Base-by-base conservation (phyloP, 2,113 vertebrate genomes). In the Platichthys flesus region DNA sequence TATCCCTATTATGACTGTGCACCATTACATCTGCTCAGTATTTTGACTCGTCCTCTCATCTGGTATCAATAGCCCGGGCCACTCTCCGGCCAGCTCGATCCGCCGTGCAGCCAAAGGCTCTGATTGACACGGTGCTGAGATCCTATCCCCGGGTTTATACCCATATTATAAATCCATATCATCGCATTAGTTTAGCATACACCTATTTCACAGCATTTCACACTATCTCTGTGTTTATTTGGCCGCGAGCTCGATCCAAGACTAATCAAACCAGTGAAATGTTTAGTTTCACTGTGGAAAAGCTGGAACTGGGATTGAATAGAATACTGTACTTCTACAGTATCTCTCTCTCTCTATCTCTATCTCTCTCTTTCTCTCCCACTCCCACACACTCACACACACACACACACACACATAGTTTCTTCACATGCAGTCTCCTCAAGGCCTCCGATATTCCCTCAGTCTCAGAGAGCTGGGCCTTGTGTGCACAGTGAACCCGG, bases 41-140 rank as follows among this genome's bases (percentile, higher is more conserved):
- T 86, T 89, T 92, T 71, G 76, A 84, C 83, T 89, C 79, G 79
- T 90, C 70, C 70, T 83, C 73, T 84, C 89, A 91, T 91, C 84
- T 92, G 91, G 88, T 77, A 90, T 85, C 86, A 92, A 87, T 90
- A 87, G 65, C 49, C 40, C 76, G 31, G 74, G 54, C 49, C 56
- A 2, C 67, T 81, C 75, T 86, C 15, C 69, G 64, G 84, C 86
- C 90, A 89, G 47, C 71, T 47, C 9, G 0, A 59, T 51, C 65
- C 20, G 10, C n/a, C 52, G 12, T 5, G 28, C 52, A 54, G 77
- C 86, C 85, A 82, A 54, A 82, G 83, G 80, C 56, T 74, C 76
- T 21, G 72, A 86, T 86, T 26, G 28, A 81, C 82, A 69, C 58
- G 1, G 37, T 37, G 21, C 81, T 56, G 68, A 67, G 65, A 70